Percentiles rank a stretch among this genome's conserved stretches.
Evolutionary conservation across 1,140 invertebrate genomes (phyloP).

Genomic region (Drosophila obscura): DNA sequence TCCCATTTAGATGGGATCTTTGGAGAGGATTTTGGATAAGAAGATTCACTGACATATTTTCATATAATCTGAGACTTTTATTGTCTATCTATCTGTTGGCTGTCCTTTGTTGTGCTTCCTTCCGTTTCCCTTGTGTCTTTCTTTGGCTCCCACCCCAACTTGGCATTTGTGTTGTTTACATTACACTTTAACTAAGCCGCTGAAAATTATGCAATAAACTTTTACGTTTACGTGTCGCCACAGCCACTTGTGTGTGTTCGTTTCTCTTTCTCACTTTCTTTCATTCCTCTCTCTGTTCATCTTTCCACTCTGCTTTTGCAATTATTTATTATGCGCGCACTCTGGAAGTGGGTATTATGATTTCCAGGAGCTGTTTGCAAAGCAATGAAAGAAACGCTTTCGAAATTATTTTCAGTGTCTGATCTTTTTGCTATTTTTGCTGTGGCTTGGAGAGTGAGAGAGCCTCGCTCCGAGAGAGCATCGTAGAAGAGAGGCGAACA

Average conservation of each 20-base stretch:
- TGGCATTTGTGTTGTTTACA: slow-evolving; percentile 68
- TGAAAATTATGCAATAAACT: slow-evolving; percentile 81
- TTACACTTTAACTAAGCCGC: slow-evolving; percentile 74
- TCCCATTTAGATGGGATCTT: neutral
- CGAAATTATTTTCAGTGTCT: too few relatives aligned
- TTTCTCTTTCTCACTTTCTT: neutral
- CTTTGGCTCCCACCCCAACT: neutral
- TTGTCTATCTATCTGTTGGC: slow-evolving; percentile 52
- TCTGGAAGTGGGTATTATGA: too few relatives aligned
- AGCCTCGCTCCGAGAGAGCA: too few relatives aligned
- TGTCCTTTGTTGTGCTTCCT: slow-evolving; percentile 13
- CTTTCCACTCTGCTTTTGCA: slow-evolving; percentile 23
- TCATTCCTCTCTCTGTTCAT: neutral
- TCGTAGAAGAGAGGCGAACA: too few relatives aligned
- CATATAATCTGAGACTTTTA: slow-evolving; percentile 71
- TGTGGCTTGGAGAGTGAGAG: slow-evolving; percentile 6
- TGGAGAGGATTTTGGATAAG: too few relatives aligned
- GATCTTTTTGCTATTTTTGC: neutral
- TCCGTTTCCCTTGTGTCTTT: neutral
- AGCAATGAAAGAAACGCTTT: too few relatives aligned
- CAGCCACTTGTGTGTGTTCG: slow-evolving; percentile 43
- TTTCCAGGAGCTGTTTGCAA: too few relatives aligned
- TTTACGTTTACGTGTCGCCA: slow-evolving; percentile 71
- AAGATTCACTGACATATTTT: slow-evolving; percentile 69
- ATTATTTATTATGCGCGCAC: slow-evolving; percentile 55